Conservation (phyloP, 2,797 vertebrate genomes). For the Carapus acus region DNA sequence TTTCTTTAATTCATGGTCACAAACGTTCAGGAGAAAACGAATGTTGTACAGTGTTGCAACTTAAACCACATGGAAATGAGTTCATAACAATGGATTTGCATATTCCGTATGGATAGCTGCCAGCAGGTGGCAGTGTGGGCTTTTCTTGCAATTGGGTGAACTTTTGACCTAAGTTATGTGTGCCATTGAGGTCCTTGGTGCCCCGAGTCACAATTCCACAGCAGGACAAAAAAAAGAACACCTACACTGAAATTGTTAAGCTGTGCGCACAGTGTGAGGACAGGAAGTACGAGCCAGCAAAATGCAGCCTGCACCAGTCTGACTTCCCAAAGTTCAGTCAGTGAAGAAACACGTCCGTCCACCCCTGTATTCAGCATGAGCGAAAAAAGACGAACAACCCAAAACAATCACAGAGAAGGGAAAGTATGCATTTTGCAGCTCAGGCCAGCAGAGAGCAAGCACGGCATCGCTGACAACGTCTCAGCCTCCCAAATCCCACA, state of each 20-base stretch:
- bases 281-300: slow-evolving; percentile 13
- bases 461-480: slow-evolving; percentile 50
- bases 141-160: too few relatives aligned
- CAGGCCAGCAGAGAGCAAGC: slow-evolving; percentile 74
- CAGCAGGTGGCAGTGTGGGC: too few relatives aligned
- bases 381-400: too few relatives aligned
- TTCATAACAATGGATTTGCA: too few relatives aligned
- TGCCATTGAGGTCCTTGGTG: slow-evolving; percentile 9
- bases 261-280: slow-evolving; percentile 11
- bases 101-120: background rate
- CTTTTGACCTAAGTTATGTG: too few relatives aligned
- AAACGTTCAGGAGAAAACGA: too few relatives aligned
- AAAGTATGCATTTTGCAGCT: slow-evolving; percentile 61
- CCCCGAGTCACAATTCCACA: slow-evolving; percentile 34
- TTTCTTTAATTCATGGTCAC: too few relatives aligned
- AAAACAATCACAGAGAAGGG: background rate
- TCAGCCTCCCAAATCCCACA: slow-evolving; percentile 23
- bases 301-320: slow-evolving; percentile 10
- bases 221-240: slow-evolving; percentile 5
- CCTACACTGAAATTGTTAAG: slow-evolving; percentile 6
- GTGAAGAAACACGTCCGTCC: slow-evolving; percentile 1
- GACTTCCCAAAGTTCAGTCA: slow-evolving; percentile 18
- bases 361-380: background rate
- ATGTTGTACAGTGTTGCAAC: too few relatives aligned
- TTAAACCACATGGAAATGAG: too few relatives aligned